phyloP scores from a whole-genome alignment of 2,888 invertebrate genomes.

The Glyphotaelius pellucidus region DNA sequence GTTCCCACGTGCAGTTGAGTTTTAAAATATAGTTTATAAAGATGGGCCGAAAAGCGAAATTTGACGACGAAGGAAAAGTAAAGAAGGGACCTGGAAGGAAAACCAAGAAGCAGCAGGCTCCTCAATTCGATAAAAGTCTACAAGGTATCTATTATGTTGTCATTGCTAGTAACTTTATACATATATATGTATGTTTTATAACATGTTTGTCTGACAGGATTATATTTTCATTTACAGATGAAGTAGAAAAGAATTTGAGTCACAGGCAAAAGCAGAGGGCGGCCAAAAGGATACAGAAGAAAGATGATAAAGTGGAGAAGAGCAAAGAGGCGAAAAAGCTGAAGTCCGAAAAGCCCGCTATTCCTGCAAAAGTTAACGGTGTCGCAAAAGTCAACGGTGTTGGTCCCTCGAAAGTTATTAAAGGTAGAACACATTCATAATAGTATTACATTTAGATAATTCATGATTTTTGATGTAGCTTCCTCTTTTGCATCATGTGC shows the following conservation, averaged over 20 bases:
- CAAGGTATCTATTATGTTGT: slow-evolving; percentile 70
- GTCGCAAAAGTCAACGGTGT: slow-evolving; percentile 55
- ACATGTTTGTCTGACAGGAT: not conserved
- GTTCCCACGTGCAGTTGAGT: slow-evolving; percentile 31
- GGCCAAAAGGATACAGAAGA: slow-evolving; percentile 79
- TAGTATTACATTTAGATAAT: not conserved
- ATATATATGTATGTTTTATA: not conserved
- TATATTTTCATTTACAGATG: slow-evolving; percentile 31
- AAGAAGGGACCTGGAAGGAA: slow-evolving; percentile 93
- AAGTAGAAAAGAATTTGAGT: slow-evolving; percentile 72
- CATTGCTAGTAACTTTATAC: not conserved
- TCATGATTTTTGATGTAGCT: not conserved
- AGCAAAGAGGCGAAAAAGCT: slow-evolving; percentile 73
- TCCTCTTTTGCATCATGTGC: not conserved
- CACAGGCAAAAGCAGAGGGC: slow-evolving; percentile 84
- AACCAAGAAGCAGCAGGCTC: slow-evolving; percentile 90
- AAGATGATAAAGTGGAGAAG: slow-evolving; percentile 74
- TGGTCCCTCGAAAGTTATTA: slow-evolving; percentile 39
- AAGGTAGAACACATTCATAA: not conserved
- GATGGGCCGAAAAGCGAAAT: slow-evolving; percentile 94
- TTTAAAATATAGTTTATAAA: slow-evolving; percentile 28
- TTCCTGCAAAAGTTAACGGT: not conserved
- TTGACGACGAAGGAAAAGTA: slow-evolving; percentile 80
- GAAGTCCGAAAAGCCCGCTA: slow-evolving; percentile 70
- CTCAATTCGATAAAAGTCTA: slow-evolving; percentile 81